Base-by-base conservation (phyloP, 2,888 invertebrate species). In the Diaprepes abbreviatus region DNA sequence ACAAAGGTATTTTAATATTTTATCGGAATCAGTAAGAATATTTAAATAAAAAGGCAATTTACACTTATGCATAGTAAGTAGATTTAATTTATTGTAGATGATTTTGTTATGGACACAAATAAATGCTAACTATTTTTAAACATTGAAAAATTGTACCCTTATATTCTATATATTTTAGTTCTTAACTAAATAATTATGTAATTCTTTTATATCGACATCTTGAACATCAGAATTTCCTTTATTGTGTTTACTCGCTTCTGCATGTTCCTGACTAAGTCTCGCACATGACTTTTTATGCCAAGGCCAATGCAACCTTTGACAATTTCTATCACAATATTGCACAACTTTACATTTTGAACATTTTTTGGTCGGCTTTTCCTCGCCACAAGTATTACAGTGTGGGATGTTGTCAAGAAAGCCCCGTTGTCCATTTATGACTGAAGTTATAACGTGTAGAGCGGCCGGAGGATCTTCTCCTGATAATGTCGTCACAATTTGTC, bases 321-420 rank as follows among this genome's bases (percentile, higher is more conserved):
- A 99, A 79, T 93, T 93, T 70, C 94, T 88, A 84, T 96, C 93
- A 85, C 98, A 99, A 82, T 99, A 99, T 81, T 93, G 92, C 58
- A 95, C 95, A 66, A 89, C 89, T 87, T 95, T 96, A 85, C 98
- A 99, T 82, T 94, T 94, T 7, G 96, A 93, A 84, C 98, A 99
- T 83, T 96, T 95, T 82, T 97, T 97, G 5, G 91, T 89, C 0
- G 96, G 95, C 75, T 93, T 92, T 77, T 95, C 93, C 78, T 95
- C 94, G 0, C 94, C 93, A 79, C 97, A 97, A 0, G 95, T 92
- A 66, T 90, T 90, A 82, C 97, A 97, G 57, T 89, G 88, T 10
- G 91, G 88, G 70, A 89, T 87, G 76, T 83, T 85, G 74, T 89
- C 89, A 10, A 89, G 88, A 82, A 95, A 94, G 0, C 92, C 94